These are phyloP conservation scores for Macaria liturata DNA, from an alignment of 2,888 invertebrate species.

Conservation along the genomic window DNA sequence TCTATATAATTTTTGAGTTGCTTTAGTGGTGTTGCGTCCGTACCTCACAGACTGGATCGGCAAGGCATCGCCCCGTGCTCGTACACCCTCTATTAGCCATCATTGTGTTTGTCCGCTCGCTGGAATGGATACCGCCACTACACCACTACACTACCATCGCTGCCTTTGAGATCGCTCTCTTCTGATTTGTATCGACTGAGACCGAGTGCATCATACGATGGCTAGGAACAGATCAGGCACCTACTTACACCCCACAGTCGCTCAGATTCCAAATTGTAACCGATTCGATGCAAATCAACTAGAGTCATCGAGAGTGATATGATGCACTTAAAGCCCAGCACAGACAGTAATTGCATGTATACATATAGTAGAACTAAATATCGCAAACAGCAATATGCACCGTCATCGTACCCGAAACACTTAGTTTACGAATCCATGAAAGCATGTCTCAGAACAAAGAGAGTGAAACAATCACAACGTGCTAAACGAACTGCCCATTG, in stretches of 20 bases:
- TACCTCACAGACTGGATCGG: slow-evolving; percentile 82
- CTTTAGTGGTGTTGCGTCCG: slow-evolving; percentile 83
- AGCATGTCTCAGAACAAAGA: slow-evolving; percentile 80
- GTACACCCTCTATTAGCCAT: slow-evolving; percentile 78
- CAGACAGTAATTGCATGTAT: slow-evolving; percentile 76
- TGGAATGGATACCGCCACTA: slow-evolving; percentile 72
- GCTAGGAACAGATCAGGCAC: slow-evolving; percentile 43
- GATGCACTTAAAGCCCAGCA: slow-evolving; percentile 79
- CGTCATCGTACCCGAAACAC: slow-evolving; percentile 71
- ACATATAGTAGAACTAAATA: slow-evolving; percentile 72
- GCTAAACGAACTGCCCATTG: slow-evolving; percentile 61
- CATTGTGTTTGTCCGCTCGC: slow-evolving; percentile 83
- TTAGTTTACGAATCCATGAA: slow-evolving; percentile 77
- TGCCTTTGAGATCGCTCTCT: slow-evolving; percentile 74
- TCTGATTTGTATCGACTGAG: slow-evolving; percentile 65
- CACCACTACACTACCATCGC: slow-evolving; percentile 68
- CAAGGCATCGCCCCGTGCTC: slow-evolving; percentile 81
- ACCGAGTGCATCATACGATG: slow-evolving; percentile 79
- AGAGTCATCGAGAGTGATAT: slow-evolving; percentile 62
- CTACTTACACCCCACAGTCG: slow-evolving; percentile 33
- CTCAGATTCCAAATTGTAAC: slow-evolving; percentile 38
- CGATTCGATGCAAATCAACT: slow-evolving; percentile 36
- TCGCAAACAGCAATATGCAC: slow-evolving; percentile 77
- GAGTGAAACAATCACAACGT: slow-evolving; percentile 62
- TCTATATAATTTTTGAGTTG: slow-evolving; percentile 82